phyloP scores from a whole-genome alignment of 2,888 invertebrate species.

The Exephanes ischioxanthus region DNA sequence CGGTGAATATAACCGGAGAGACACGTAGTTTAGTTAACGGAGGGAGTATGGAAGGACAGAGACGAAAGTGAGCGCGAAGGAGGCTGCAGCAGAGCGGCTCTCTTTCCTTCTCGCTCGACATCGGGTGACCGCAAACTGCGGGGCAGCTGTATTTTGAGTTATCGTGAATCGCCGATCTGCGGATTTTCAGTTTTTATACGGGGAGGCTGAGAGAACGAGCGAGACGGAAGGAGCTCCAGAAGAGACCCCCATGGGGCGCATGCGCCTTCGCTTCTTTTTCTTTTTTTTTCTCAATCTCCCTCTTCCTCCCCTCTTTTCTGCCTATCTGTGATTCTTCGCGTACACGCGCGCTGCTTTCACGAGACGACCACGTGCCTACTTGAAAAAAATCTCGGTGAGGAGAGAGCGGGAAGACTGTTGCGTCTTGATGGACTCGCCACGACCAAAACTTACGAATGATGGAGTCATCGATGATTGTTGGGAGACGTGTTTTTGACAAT shows the following conservation, averaged over 20 bases:
- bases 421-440: neutral
- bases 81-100: slow-evolving; percentile 16
- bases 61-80: slow-evolving; percentile 40
- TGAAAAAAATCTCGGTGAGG: slow-evolving; percentile 12
- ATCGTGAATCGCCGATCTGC: slow-evolving; percentile 83
- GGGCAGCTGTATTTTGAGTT: slow-evolving; percentile 84
- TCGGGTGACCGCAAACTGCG: slow-evolving; percentile 82
- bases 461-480: neutral
- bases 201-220: slow-evolving; percentile 7
- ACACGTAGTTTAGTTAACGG: slow-evolving; percentile 45
- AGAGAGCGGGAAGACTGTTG: slow-evolving; percentile 5
- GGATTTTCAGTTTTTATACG: slow-evolving; percentile 79
- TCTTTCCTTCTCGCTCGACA: slow-evolving; percentile 52
- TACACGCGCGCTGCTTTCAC: slow-evolving; percentile 25
- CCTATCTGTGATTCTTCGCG: slow-evolving; percentile 43
- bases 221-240: slow-evolving; percentile 36
- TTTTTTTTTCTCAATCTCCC: slow-evolving; percentile 64
- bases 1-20: slow-evolving; percentile 36
- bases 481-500: neutral
- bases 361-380: slow-evolving; percentile 21
- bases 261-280: slow-evolving; percentile 67
- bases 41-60: slow-evolving; percentile 32
- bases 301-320: slow-evolving; percentile 43
- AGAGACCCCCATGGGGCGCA: slow-evolving; percentile 62
- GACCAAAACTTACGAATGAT: neutral